Percentiles rank a stretch among this genome's conserved stretches.
Evolutionary conservation across 1,140 invertebrate species (phyloP).

Genomic region (Mizuhopecten yessoensis): DNA sequence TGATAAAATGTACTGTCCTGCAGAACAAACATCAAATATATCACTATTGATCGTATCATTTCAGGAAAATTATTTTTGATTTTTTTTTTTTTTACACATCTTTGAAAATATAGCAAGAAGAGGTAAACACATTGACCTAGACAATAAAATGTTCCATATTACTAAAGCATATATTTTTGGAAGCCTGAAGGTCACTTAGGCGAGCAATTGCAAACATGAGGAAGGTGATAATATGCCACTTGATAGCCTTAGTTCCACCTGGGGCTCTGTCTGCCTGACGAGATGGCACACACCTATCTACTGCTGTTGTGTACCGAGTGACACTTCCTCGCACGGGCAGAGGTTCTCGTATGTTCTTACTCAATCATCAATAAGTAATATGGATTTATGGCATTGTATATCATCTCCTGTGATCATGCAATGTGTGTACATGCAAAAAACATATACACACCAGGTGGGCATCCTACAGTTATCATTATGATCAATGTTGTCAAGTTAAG

Average conservation of each 20-base stretch:
- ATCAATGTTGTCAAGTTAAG: background rate
- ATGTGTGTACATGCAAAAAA: slow-evolving; percentile 19
- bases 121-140: too few species aligned
- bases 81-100: too few species aligned
- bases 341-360: background rate
- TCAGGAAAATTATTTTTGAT: too few species aligned
- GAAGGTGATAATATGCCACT: background rate
- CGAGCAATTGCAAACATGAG: background rate
- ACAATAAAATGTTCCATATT: background rate
- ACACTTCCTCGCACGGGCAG: background rate
- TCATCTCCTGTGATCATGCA: background rate
- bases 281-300: background rate
- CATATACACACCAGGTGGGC: background rate
- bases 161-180: background rate
- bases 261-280: background rate
- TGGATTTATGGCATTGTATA: background rate
- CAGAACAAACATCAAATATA: too few species aligned
- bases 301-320: background rate
- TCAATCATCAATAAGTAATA: background rate
- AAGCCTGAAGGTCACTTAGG: background rate
- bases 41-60: too few species aligned
- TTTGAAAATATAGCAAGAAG: too few species aligned
- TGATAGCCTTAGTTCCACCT: background rate
- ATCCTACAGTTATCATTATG: background rate
- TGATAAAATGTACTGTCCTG: too few species aligned